Base-by-base conservation (phyloP, 2,888 invertebrate genomes). In the Watsonalla binaria region DNA sequence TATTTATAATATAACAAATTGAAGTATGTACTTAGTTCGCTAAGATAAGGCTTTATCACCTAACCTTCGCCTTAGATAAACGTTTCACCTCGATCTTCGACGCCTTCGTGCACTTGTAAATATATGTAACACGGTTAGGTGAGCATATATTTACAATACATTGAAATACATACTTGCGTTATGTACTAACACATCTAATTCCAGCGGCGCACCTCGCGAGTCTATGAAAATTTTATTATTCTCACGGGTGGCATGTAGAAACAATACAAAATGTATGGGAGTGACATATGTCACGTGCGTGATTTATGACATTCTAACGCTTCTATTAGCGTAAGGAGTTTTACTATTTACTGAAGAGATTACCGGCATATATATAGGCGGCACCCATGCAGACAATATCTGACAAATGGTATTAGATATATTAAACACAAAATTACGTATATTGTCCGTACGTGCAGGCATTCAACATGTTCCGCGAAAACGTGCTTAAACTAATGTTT, bases 401-500 rank as follows among this genome's bases (percentile, higher is more conserved):
- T 24, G 4, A 24, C 24, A 2, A n/a, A 24, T 24, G 2, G 24
- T 24, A 24, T 24, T 24, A 24, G 2, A 24, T 24, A 24, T 24
- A 4, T 24, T 14, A 47, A 47, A n/a, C 34, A 33, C n/a, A 7
- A 42, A 42, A 5, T 33, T 37, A 15, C 8, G 39, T 15, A 37
- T 49, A 49, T 37, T 11, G 49, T 6, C 14, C 14, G 2, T 37
- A 49, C 49, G 49, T 49, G 49, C 35, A 49, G 37, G 49, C 8
- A 49, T 48, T 49, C 6, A 0, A 42, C 42, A 9, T 11, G 56
- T 51, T 57, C 15, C 57, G 9, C 61, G 61, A 5, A 58, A 53
- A 57, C 49, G 51, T 54, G 39, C 46, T 33, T 51, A 46, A 49
- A 56, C 54, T 61, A 60, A 48, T 66, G 57, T 61, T 69, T 42